These are phyloP conservation scores for Gorsachius goisagi DNA, from an alignment of 2,113 vertebrate species.

Conservation along the genomic window DNA sequence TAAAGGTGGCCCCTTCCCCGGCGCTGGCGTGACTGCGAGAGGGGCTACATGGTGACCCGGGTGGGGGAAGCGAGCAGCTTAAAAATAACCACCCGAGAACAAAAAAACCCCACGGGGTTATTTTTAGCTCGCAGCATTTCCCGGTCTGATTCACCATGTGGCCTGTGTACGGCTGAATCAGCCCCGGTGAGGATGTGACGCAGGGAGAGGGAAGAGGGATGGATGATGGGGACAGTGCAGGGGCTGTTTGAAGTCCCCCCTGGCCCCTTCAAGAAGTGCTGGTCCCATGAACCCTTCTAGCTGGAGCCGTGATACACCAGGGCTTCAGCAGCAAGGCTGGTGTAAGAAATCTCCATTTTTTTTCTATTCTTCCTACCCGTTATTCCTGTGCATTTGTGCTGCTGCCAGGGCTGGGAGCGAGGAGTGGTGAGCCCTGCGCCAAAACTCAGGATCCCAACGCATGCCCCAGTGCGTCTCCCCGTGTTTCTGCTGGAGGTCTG, in stretches of 20 bases:
- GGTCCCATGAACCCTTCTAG: not conserved
- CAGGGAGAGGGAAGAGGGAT: not conserved
- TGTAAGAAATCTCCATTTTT: not conserved
- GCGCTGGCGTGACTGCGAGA: accelerated
- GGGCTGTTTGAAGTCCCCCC: not conserved
- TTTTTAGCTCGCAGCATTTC: not conserved
- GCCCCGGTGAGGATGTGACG: not conserved
- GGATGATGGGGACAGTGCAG: not conserved
- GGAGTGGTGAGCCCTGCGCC: not conserved
- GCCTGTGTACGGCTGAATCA: not conserved
- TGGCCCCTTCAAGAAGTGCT: not conserved
- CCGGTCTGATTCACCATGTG: not conserved
- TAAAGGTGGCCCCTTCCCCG: not conserved
- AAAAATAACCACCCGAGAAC: not conserved
- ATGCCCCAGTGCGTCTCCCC: not conserved
- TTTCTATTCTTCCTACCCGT: accelerated
- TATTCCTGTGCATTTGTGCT: not conserved
- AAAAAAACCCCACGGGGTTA: not conserved
- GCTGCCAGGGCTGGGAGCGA: not conserved
- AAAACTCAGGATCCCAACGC: not conserved
- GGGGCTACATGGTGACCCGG: not conserved
- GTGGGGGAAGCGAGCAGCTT: not conserved
- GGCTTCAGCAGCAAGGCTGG: not conserved
- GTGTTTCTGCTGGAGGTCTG: not conserved
- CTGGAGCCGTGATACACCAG: not conserved